phyloP scores from a whole-genome alignment of 2,888 invertebrate species.

The Agrenia bidenticulata region DNA sequence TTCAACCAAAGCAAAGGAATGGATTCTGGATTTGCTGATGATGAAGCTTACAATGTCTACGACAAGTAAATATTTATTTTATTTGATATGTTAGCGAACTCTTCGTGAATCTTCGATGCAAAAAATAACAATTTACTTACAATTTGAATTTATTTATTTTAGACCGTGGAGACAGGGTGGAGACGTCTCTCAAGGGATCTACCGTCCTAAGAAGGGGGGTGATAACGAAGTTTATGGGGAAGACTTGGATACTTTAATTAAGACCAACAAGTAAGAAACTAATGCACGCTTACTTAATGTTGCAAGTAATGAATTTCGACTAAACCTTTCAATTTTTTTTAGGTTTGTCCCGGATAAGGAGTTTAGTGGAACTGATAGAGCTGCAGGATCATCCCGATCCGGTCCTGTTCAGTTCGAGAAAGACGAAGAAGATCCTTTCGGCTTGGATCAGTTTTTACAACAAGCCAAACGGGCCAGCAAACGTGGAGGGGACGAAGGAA shows the following conservation, averaged over 20 bases:
- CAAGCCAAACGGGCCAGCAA: conserved; percentile 83
- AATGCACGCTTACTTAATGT: no score
- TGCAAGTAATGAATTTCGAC: not conserved
- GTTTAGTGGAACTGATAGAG: conserved; percentile 85
- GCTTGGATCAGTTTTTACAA: conserved; percentile 95
- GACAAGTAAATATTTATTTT: conserved; percentile 66
- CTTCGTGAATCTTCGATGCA: no score
- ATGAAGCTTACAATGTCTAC: conserved; percentile 96
- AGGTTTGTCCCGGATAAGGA: conserved; percentile 98
- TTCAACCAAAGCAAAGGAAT: conserved; percentile 92
- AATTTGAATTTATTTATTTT: no score
- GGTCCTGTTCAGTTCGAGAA: conserved; percentile 97
- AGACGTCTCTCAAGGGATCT: conserved; percentile 82
- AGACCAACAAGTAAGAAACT: conserved; percentile 70
- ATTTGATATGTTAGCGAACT: not conserved
- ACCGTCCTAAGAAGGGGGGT: conserved; percentile 80
- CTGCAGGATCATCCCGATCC: conserved; percentile 65
- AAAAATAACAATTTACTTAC: no score
- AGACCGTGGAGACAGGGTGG: conserved; percentile 88
- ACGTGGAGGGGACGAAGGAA: conserved; percentile 56
- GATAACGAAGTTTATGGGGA: conserved; percentile 89
- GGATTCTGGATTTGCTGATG: conserved; percentile 94
- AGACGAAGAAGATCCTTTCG: conserved; percentile 87
- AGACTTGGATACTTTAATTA: conserved; percentile 84
- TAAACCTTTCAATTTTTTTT: conserved; percentile 42